A percentile compares a stretch with the other conserved stretches of the same genome.
Evolutionary conservation across 2,888 invertebrate genomes (phyloP).

Genomic region (Ophion obscuratus): DNA sequence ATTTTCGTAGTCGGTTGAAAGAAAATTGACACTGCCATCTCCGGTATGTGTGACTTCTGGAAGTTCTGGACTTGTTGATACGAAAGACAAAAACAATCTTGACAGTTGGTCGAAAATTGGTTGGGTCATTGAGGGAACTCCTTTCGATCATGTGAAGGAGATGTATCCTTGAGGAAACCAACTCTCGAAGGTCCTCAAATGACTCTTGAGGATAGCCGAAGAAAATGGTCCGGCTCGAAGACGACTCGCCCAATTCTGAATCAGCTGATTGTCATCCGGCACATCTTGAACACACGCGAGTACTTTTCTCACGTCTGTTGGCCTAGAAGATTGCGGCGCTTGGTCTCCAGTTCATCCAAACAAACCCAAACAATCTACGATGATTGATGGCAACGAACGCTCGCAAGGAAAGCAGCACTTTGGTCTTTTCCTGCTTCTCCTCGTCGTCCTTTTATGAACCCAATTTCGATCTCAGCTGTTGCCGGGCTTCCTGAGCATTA

Average conservation of each 20-base stretch:
- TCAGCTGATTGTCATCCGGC: neutral
- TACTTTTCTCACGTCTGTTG: neutral
- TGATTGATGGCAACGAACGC: slow-evolving; percentile 34
- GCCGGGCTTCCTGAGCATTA: slow-evolving; percentile 36
- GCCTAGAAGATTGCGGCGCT: neutral
- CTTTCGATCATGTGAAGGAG: too few relatives aligned
- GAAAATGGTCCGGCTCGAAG: neutral
- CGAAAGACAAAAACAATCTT: too few relatives aligned
- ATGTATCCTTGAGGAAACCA: too few relatives aligned
- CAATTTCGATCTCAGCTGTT: slow-evolving; percentile 58
- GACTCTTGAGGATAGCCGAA: neutral
- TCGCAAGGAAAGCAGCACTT: slow-evolving; percentile 16
- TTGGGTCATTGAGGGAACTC: too few relatives aligned
- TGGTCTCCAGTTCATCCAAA: neutral
- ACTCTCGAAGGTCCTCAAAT: neutral
- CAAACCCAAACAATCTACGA: neutral
- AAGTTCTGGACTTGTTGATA: neutral
- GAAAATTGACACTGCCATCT: slow-evolving; percentile 4
- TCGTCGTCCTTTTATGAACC: slow-evolving; percentile 18
- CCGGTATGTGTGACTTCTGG: neutral
- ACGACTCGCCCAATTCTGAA: neutral
- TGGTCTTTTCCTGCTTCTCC: neutral
- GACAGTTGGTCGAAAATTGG: too few relatives aligned
- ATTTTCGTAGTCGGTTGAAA: neutral
- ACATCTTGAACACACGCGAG: neutral